These are phyloP conservation scores for Gavialis gangeticus DNA, from an alignment of 2,113 vertebrate species.

Conservation along the genomic window DNA sequence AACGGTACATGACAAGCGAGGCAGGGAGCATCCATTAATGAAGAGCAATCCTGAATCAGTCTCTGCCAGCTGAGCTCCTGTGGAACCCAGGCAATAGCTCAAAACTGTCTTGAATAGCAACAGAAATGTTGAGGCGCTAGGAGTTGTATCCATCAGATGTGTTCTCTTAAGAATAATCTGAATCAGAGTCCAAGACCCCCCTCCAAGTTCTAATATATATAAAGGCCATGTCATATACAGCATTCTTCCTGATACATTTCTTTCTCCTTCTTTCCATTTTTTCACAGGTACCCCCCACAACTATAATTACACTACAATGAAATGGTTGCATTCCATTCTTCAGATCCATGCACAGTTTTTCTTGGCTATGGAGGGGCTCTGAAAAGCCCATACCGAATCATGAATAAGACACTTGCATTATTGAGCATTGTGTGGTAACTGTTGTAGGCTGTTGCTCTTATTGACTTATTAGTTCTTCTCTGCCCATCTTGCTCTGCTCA, in stretches of 20 bases:
- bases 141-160: not conserved
- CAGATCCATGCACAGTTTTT: not conserved
- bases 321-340: not conserved
- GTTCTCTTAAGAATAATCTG: constrained; percentile 1
- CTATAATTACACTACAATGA: not conserved
- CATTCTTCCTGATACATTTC: not conserved
- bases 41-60: not conserved
- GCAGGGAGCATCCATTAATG: not conserved
- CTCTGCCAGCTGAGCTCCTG: not conserved
- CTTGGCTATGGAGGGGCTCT: not conserved
- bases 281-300: not conserved
- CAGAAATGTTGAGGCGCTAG: not conserved
- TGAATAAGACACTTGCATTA: not conserved
- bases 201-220: not conserved
- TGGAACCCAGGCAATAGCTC: not conserved
- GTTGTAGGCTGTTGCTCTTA: not conserved
- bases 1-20: not conserved
- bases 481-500: not conserved
- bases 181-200: not conserved
- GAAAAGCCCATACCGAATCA: not conserved
- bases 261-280: not conserved
- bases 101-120: not conserved
- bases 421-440: not conserved
- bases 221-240: not conserved
- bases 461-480: not conserved